phyloP scores from a whole-genome alignment of 2,797 vertebrate species.

The Botia kubotai region DNA sequence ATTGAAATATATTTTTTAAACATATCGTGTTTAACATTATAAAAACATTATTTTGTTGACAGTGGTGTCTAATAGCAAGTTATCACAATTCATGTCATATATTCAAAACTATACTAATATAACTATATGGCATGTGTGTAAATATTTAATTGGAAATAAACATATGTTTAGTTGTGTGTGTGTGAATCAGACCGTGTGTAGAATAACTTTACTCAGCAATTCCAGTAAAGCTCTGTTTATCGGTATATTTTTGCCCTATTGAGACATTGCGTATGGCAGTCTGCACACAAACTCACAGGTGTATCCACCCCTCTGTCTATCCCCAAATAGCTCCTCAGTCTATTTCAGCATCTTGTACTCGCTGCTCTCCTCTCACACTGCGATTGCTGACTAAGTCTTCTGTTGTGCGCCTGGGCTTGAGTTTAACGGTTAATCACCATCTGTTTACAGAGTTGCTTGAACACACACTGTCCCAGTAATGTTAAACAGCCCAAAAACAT shows the following conservation, averaged over 20 bases:
- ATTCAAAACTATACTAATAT: too few relatives aligned
- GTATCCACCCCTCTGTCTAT: not conserved
- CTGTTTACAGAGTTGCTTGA: conserved; percentile 54
- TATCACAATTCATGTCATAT: not conserved
- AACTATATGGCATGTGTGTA: too few relatives aligned
- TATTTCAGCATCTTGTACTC: conserved; percentile 33
- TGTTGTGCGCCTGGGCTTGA: conserved; percentile 52
- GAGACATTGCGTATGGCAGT: conserved; percentile 31
- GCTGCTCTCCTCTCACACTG: conserved; percentile 17
- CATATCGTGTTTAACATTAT: too few relatives aligned
- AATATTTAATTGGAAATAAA: too few relatives aligned
- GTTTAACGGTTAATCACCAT: conserved; percentile 55
- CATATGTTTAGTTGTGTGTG: too few relatives aligned
- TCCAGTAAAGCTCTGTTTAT: not conserved
- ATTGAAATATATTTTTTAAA: too few relatives aligned
- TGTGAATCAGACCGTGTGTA: too few relatives aligned
- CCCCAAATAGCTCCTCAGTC: conserved; percentile 23
- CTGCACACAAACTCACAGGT: conserved; percentile 37
- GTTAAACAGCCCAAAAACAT: conserved; percentile 49
- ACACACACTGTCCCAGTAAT: conserved; percentile 54
- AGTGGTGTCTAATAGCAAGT: not conserved
- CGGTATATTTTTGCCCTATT: not conserved
- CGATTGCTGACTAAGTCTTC: conserved; percentile 44
- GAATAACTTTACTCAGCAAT: not conserved
- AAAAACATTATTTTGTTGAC: not conserved